A percentile compares a stretch with the other conserved stretches of the same genome.
phyloP scores from a whole-genome alignment of 2,888 invertebrate species.

The Monochamus alternatus region DNA sequence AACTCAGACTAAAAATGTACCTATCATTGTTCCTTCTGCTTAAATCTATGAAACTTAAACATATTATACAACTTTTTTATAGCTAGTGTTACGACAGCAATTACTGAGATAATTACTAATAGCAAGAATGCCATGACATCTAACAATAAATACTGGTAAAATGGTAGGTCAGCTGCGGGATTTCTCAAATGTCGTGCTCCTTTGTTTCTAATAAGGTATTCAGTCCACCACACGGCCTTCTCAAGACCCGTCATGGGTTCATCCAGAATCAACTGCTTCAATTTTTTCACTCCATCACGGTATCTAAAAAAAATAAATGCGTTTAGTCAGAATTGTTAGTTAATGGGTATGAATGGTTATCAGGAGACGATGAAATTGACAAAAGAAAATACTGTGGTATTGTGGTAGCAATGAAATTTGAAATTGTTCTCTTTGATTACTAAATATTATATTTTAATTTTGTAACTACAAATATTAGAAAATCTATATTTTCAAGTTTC shows the following conservation, averaged over 20 bases:
- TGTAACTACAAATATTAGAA: no score
- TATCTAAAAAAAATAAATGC: slow-evolving; percentile 3
- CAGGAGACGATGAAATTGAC: no score
- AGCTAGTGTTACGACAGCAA: neutral
- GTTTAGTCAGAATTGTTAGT: no score
- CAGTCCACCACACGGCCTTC: slow-evolving; percentile 79
- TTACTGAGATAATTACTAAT: neutral
- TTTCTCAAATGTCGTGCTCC: slow-evolving; percentile 74
- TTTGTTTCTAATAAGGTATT: slow-evolving; percentile 76
- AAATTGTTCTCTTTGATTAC: no score
- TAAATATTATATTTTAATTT: no score
- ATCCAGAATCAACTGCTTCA: neutral
- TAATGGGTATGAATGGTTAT: no score
- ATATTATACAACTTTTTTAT: neutral
- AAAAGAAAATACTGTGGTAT: no score
- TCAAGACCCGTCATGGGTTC: slow-evolving; percentile 64
- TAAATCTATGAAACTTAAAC: neutral
- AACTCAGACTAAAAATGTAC: no score
- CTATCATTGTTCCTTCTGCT: neutral
- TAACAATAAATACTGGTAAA: slow-evolving; percentile 73
- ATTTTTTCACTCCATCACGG: neutral
- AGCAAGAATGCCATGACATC: slow-evolving; percentile 72
- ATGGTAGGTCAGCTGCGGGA: slow-evolving; percentile 73
- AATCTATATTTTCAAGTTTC: no score
- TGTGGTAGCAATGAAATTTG: no score